These are phyloP conservation scores for Hypanus sabinus DNA, from an alignment of 2,113 vertebrate genomes.

Conservation along the genomic window DNA sequence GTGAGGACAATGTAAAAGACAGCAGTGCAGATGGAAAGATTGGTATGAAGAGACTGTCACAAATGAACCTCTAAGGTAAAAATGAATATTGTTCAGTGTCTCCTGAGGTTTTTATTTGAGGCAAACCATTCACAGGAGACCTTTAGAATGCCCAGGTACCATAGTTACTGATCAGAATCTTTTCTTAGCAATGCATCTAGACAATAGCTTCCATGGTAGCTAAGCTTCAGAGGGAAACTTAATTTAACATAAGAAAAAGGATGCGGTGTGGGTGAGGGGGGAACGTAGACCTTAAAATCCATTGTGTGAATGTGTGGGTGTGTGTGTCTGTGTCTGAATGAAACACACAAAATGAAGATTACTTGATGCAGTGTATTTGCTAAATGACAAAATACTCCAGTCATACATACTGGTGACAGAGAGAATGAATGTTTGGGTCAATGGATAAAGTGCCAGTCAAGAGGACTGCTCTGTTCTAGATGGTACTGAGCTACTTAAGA, in stretches of 20 bases:
- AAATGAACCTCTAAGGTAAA: neutral
- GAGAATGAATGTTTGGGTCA: too few relatives aligned
- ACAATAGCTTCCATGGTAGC: neutral
- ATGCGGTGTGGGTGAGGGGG: neutral
- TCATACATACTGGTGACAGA: too few relatives aligned
- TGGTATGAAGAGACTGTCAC: neutral
- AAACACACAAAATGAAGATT: too few relatives aligned
- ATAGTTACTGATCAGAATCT: neutral
- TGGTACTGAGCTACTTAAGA: too few relatives aligned
- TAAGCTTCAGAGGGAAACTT: too few relatives aligned
- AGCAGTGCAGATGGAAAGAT: neutral
- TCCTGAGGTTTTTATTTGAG: neutral
- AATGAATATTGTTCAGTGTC: neutral
- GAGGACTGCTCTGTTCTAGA: too few relatives aligned
- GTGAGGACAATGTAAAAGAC: neutral
- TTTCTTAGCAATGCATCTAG: neutral
- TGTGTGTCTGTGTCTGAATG: too few relatives aligned
- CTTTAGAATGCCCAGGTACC: neutral
- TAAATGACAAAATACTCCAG: too few relatives aligned
- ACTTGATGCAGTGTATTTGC: too few relatives aligned
- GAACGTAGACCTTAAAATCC: neutral
- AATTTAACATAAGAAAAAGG: neutral
- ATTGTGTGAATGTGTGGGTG: neutral
- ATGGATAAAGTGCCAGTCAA: too few relatives aligned
- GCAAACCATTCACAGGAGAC: neutral